Evolutionary conservation across 1,140 invertebrate species (phyloP), one percentile per base, ranked within the genome.

Genomic region (Orchestia grillus): DNA sequence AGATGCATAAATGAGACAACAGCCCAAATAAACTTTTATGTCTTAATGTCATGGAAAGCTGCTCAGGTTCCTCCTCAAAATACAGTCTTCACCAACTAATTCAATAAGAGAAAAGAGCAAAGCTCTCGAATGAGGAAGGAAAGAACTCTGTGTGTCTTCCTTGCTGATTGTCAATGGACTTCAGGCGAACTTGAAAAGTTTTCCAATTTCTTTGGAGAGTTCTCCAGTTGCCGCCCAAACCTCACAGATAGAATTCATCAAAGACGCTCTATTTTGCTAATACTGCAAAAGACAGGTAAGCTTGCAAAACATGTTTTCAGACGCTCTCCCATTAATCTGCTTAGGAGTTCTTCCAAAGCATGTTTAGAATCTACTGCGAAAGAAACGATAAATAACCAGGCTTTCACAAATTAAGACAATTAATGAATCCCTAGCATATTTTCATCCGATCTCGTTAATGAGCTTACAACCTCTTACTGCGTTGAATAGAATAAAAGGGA

Each of bases 141-240:
- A 42, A 42, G 88, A 91, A 42, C 88, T 91, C 41, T 91, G 88
- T 91, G 41, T 91, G 88, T 91, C 88, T 91, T 91, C 41, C 44
- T 19, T 42, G 88, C 88, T 91, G 88, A 91, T 91, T 91, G 88
- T 16, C 41, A 42, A 91, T 42, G 41, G 88, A 91, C 44, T 44
- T 44, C 88, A 19, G 88, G 88, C 16, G 88, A 91, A 44, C 44
- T 91, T 44, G 88, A 44, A 44, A 91, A 91, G 41, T 91, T 91
- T 91, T 44, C 44, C 44, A 91, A 91, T 91, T 91, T 44, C 41
- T 91, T 91, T 44, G 41, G 41, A 91, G 88, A 3, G 62, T 77
- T 77, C 62, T 77, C 28, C 62, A 77, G 62, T 77, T 36, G 62
- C 62, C 62, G 11, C 62, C 28, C 62, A 77, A 28, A 28, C 28